A percentile compares a stretch with the other conserved stretches of the same genome.
phyloP scores from a whole-genome alignment of 1,140 invertebrate genomes.

The Bicyclus anynana region DNA sequence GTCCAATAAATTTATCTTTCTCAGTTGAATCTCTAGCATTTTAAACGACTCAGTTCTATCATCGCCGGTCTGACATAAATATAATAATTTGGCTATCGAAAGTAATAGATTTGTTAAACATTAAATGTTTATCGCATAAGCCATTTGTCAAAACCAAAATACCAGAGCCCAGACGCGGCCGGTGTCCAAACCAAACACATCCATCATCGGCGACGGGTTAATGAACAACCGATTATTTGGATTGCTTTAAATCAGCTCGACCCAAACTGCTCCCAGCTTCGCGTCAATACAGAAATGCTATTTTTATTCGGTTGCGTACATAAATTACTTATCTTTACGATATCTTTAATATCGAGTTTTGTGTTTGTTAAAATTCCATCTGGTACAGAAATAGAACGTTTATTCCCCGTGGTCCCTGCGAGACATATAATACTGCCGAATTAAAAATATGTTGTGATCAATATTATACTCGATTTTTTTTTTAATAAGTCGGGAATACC shows the following conservation, averaged over 20 bases:
- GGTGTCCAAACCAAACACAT: constrained; percentile 6
- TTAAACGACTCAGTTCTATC: no score
- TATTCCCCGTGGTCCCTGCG: no score
- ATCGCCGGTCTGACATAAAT: neutral
- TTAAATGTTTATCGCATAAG: neutral
- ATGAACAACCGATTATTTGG: constrained; percentile 8
- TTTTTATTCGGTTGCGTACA: neutral
- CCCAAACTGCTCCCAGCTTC: neutral
- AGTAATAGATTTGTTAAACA: neutral
- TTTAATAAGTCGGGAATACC: no score
- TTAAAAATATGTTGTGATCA: no score
- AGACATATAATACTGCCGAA: no score
- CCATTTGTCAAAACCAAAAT: constrained; percentile 1
- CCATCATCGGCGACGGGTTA: constrained; percentile 7
- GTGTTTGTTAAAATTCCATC: neutral
- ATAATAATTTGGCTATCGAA: neutral
- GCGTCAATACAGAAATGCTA: neutral
- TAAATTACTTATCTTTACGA: neutral
- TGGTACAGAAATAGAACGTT: neutral
- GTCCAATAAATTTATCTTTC: no score
- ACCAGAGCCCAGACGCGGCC: neutral
- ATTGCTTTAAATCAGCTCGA: neutral
- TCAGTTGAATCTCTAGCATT: no score
- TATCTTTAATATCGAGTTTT: neutral
- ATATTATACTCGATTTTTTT: no score